Percentiles rank a stretch among this genome's conserved stretches.
These are phyloP conservation scores for Pitangus sulphuratus DNA, from an alignment of 2,797 vertebrate genomes.

Conservation along the genomic window DNA sequence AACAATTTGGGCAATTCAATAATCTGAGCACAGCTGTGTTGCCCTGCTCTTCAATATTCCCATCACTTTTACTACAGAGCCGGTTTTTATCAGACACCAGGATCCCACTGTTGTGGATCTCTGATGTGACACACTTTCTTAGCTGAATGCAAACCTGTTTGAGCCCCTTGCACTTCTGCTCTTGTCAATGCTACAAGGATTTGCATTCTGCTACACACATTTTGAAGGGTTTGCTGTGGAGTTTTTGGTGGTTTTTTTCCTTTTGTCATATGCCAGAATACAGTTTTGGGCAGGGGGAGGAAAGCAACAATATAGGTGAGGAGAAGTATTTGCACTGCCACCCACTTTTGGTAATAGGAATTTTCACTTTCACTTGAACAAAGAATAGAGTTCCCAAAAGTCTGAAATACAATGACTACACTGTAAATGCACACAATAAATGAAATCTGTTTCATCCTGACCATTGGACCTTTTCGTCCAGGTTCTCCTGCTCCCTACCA, in stretches of 20 bases:
- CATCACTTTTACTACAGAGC: neutral
- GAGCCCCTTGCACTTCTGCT: neutral
- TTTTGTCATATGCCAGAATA: neutral
- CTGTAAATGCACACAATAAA: neutral
- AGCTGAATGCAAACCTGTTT: neutral
- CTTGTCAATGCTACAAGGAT: neutral
- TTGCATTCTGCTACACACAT: neutral
- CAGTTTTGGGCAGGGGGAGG: neutral
- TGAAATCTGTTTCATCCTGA: neutral
- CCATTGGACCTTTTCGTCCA: neutral
- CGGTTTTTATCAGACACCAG: neutral
- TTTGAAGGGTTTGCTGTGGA: neutral
- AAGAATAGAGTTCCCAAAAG: neutral
- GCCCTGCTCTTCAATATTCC: neutral
- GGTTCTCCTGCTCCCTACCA: neutral
- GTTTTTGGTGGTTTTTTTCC: neutral
- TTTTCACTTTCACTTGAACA: neutral
- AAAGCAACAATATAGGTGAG: neutral
- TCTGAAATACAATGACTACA: neutral
- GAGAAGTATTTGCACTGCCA: neutral
- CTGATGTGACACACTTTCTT: neutral
- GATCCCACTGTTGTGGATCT: neutral
- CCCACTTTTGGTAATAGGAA: neutral
- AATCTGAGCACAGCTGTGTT: neutral
- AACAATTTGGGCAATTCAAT: neutral